A percentile compares a stretch with the other conserved stretches of the same genome.
Evolutionary conservation across 1,140 invertebrate species (phyloP).

Genomic region (Procambarus virginalis): DNA sequence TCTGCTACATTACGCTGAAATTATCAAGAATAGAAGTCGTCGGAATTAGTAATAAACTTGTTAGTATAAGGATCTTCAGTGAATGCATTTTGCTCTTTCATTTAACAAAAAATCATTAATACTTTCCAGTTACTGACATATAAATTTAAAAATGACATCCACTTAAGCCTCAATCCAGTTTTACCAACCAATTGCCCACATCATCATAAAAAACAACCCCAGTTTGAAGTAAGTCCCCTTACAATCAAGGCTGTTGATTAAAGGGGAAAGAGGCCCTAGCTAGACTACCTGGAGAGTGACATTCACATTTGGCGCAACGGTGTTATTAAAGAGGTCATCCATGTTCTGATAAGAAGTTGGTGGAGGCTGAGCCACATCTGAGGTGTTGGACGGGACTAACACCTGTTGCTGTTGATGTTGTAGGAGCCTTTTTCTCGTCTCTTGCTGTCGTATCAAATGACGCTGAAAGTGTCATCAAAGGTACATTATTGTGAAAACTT

Average conservation of each 20-base stretch:
- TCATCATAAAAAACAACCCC: neutral
- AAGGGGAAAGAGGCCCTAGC: slow-evolving; percentile 40
- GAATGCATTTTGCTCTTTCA: neutral
- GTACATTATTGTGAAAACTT: too few relatives aligned
- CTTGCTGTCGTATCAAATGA: slow-evolving; percentile 39
- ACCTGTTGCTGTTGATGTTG: slow-evolving; percentile 67
- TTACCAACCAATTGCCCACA: slow-evolving; percentile 47
- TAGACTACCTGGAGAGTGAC: slow-evolving; percentile 66
- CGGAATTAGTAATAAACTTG: neutral
- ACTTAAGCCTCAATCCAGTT: slow-evolving; percentile 49
- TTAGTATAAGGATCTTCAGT: neutral
- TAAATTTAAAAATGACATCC: neutral
- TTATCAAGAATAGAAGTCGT: neutral
- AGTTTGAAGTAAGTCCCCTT: slow-evolving; percentile 33
- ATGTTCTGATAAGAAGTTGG: slow-evolving; percentile 63
- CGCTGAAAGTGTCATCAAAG: slow-evolving; percentile 4
- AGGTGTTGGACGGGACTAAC: slow-evolving; percentile 60
- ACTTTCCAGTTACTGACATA: slow-evolving; percentile 1
- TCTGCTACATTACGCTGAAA: slow-evolving; percentile 61
- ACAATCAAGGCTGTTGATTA: slow-evolving; percentile 57
- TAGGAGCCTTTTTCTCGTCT: slow-evolving; percentile 43
- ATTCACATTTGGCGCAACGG: slow-evolving; percentile 67
- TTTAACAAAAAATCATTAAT: slow-evolving; percentile 1
- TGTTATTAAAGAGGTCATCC: slow-evolving; percentile 67
- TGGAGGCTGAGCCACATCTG: slow-evolving; percentile 45